phyloP scores from a whole-genome alignment of 2,113 vertebrate species.

The Trinectes maculatus region DNA sequence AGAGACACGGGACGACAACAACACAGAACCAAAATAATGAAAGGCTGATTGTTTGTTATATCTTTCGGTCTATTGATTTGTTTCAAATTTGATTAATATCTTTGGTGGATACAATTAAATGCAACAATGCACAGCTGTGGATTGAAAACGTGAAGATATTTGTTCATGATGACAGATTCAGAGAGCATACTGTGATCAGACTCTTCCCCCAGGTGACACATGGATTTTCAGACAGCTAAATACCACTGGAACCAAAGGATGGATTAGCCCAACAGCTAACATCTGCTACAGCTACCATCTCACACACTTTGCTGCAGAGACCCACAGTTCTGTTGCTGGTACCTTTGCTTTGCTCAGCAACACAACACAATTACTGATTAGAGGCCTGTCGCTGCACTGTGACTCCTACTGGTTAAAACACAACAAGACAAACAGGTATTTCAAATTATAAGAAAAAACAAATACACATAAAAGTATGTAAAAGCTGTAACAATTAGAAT shows the following conservation, averaged over 20 bases:
- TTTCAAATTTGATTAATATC: no score
- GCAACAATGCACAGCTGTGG: no score
- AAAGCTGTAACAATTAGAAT: neutral
- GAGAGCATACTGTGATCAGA: no score
- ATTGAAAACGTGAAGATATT: no score
- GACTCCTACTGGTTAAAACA: neutral
- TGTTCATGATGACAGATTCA: no score
- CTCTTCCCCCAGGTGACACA: neutral
- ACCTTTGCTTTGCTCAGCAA: neutral
- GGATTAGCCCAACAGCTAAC: neutral
- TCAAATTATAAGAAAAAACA: neutral
- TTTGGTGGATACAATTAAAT: no score
- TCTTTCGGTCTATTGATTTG: no score
- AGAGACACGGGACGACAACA: no score
- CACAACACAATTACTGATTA: no score
- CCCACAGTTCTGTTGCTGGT: no score
- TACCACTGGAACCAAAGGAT: neutral
- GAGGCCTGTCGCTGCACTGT: neutral
- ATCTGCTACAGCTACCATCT: neutral
- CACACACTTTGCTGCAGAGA: neutral
- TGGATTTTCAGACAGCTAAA: neutral
- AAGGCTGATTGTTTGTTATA: no score
- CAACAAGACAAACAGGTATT: neutral
- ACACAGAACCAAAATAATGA: no score
- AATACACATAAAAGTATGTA: neutral